Conservation (phyloP, 2,797 vertebrate species). For the Ctenochaetus hawaiiensis region DNA sequence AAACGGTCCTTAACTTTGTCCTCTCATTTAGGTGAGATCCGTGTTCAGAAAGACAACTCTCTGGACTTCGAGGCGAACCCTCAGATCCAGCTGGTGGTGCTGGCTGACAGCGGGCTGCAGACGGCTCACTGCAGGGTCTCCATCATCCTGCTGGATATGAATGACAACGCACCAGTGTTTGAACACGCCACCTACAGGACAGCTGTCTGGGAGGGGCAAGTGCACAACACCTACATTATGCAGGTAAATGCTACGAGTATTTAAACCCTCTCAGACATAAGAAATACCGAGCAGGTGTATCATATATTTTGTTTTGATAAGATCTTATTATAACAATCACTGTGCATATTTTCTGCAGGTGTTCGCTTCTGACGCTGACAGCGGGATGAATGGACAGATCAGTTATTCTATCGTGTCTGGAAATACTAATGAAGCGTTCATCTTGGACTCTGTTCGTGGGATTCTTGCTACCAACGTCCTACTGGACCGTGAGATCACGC, state of each 20-base stretch:
- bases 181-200: conserved; percentile 85
- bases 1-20: neutral
- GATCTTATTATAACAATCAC: neutral
- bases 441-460: conserved; percentile 87
- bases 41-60: conserved; percentile 85
- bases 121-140: conserved; percentile 86
- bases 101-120: conserved; percentile 87
- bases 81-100: conserved; percentile 85
- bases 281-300: neutral
- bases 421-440: conserved; percentile 88
- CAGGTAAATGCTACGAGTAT: conserved; percentile 82
- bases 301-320: neutral
- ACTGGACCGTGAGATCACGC: conserved; percentile 89
- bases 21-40: conserved; percentile 86
- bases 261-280: neutral
- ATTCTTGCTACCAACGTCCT: conserved; percentile 86
- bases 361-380: conserved; percentile 90
- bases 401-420: conserved; percentile 92
- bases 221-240: conserved; percentile 84
- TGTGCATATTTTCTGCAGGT: conserved; percentile 79
- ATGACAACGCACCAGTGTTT: conserved; percentile 91
- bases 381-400: conserved; percentile 87
- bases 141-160: conserved; percentile 88
- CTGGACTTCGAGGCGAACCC: conserved; percentile 90
- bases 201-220: conserved; percentile 90